These are phyloP conservation scores for Taxidea taxus DNA, from an alignment of 2,113 vertebrate genomes.

Conservation along the genomic window DNA sequence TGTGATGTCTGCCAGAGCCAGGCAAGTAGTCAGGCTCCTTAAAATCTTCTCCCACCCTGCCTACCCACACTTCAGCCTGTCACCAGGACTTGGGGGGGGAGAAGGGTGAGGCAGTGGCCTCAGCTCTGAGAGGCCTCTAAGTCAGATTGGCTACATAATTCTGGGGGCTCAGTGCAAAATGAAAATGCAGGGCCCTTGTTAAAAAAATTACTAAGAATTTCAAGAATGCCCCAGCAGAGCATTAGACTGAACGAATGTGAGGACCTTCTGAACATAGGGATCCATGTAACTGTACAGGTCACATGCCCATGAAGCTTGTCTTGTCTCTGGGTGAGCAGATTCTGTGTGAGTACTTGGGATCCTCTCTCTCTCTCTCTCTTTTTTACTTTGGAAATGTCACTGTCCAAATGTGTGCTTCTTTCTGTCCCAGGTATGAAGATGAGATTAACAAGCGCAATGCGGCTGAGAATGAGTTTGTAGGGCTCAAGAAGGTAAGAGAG, in stretches of 20 bases:
- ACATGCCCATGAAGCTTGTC: background rate
- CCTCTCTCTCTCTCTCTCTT: background rate
- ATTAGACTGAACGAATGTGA: background rate
- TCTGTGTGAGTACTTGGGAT: background rate
- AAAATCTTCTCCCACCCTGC: background rate
- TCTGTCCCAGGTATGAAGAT: slow-evolving; percentile 90
- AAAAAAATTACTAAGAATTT: background rate
- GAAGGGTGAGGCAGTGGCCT: fast-evolving
- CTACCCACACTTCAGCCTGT: background rate
- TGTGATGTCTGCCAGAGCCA: background rate
- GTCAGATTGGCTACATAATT: background rate
- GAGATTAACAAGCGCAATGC: slow-evolving; percentile 91
- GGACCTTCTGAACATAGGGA: background rate
- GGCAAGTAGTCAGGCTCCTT: background rate
- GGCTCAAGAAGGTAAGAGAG: slow-evolving; percentile 92
- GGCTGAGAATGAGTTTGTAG: slow-evolving; percentile 94
- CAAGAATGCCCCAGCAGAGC: background rate
- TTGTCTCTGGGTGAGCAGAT: background rate
- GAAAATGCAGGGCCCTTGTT: background rate
- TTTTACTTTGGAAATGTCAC: background rate
- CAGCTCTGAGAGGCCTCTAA: background rate
- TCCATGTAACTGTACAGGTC: fast-evolving
- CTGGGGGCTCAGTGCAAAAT: background rate
- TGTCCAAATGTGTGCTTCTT: background rate
- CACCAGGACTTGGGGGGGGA: background rate